Evolutionary conservation across 2,888 invertebrate genomes (phyloP).

Genomic region (Leuctra nigra): DNA sequence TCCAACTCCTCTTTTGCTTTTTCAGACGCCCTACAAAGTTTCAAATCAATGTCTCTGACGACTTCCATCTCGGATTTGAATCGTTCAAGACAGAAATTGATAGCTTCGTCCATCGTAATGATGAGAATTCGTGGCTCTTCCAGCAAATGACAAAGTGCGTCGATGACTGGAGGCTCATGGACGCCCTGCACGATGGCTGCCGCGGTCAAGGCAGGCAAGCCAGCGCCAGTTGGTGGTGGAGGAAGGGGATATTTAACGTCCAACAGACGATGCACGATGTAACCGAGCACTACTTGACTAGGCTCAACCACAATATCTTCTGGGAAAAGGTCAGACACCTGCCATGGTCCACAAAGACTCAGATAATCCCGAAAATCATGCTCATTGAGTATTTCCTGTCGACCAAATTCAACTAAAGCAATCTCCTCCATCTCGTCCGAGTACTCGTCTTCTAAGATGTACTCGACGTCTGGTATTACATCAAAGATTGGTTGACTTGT

Average conservation of each 20-base stretch:
- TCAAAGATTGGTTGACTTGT: conserved; percentile 50
- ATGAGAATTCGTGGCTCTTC: conserved; percentile 41
- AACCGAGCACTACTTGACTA: conserved; percentile 44
- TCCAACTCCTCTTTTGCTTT: background rate
- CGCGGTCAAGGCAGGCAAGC: conserved; percentile 40
- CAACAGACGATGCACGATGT: conserved; percentile 48
- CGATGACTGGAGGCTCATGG: conserved; percentile 41
- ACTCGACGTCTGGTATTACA: conserved; percentile 42
- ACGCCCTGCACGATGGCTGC: conserved; percentile 44
- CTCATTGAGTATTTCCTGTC: conserved; percentile 49
- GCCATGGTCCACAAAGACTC: conserved; percentile 48
- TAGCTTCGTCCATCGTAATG: conserved; percentile 45
- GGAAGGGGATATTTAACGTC: conserved; percentile 45
- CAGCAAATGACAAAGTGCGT: conserved; percentile 43
- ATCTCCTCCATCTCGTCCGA: conserved; percentile 42
- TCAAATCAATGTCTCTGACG: conserved; percentile 44
- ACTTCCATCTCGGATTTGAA: conserved; percentile 50
- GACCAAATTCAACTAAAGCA: conserved; percentile 44
- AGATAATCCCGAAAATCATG: conserved; percentile 52
- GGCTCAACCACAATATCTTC: conserved; percentile 39
- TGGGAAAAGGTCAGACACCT: conserved; percentile 39
- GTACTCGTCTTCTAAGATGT: conserved; percentile 38
- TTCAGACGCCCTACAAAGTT: background rate
- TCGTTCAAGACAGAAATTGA: conserved; percentile 49
- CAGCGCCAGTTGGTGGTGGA: conserved; percentile 38